Percentiles rank a stretch among this genome's conserved stretches.
phyloP scores from a whole-genome alignment of 1,140 invertebrate species.

The Conus betulinus region DNA sequence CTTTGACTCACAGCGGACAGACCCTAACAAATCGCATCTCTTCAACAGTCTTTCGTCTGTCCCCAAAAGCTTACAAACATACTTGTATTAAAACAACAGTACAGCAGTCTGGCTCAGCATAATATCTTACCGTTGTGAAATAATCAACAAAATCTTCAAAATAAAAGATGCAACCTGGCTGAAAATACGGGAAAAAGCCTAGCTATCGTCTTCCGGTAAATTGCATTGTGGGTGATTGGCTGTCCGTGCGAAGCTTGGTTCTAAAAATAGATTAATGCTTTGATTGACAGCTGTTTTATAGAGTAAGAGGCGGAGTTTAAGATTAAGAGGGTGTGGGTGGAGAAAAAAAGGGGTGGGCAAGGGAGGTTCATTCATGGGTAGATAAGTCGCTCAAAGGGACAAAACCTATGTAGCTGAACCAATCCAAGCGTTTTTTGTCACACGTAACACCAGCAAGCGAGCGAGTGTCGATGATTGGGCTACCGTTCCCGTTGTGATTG shows the following conservation, averaged over 20 bases:
- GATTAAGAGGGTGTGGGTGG: conserved; percentile 13
- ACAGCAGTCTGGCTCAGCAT: neutral
- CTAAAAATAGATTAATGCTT: conserved; percentile 39
- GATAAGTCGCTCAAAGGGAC: conserved; percentile 5
- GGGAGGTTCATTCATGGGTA: neutral
- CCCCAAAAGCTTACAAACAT: neutral
- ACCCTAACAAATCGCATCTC: neutral
- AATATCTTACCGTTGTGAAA: neutral
- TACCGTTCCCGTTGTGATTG: neutral
- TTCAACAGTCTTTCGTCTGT: neutral
- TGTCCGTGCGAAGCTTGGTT: conserved; percentile 23
- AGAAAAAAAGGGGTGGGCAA: neutral
- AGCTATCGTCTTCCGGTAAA: conserved; percentile 35
- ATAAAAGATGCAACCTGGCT: conserved; percentile 31
- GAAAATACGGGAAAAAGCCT: conserved; percentile 32
- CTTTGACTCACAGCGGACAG: neutral
- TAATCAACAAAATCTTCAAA: conserved; percentile 18
- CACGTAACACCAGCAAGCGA: neutral
- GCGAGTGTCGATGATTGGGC: neutral
- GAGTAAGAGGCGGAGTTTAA: conserved; percentile 9
- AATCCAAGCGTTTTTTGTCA: neutral
- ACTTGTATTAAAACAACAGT: neutral
- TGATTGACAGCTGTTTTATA: conserved; percentile 14
- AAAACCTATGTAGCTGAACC: neutral
- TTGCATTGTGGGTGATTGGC: conserved; percentile 43